Conservation (phyloP, 2,888 invertebrate species). For the Antheraea yamamai region DNA sequence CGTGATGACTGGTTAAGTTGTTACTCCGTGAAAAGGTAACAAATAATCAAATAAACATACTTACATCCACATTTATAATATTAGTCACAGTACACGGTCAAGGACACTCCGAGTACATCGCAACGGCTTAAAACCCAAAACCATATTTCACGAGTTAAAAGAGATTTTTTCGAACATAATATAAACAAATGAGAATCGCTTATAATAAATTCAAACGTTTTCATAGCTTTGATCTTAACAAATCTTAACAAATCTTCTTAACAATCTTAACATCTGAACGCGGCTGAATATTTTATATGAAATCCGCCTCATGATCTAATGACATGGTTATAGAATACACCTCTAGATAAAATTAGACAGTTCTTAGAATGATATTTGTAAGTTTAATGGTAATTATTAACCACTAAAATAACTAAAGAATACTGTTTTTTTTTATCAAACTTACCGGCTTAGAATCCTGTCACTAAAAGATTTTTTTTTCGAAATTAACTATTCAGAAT, state of each 20-base stretch:
- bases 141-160: not conserved
- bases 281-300: not conserved
- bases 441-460: no score
- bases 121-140: not conserved
- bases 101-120: not conserved
- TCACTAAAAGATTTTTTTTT: no score
- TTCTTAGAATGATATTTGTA: not conserved
- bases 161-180: not conserved
- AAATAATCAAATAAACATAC: no score
- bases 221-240: conserved; percentile 4
- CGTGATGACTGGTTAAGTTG: no score
- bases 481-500: no score
- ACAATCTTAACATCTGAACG: no score
- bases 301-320: conserved; percentile 7
- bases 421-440: not conserved
- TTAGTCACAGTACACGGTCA: not conserved
- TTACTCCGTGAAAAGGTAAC: no score
- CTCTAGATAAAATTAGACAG: not conserved
- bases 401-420: not conserved
- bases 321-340: not conserved
- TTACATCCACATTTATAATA: no score
- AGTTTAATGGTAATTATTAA: not conserved
- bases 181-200: conserved; percentile 11
- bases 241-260: no score
- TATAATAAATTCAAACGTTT: not conserved